A percentile compares a stretch with the other conserved stretches of the same genome.
phyloP scores from a whole-genome alignment of 2,888 invertebrate genomes.

The Andrena trimmerana region DNA sequence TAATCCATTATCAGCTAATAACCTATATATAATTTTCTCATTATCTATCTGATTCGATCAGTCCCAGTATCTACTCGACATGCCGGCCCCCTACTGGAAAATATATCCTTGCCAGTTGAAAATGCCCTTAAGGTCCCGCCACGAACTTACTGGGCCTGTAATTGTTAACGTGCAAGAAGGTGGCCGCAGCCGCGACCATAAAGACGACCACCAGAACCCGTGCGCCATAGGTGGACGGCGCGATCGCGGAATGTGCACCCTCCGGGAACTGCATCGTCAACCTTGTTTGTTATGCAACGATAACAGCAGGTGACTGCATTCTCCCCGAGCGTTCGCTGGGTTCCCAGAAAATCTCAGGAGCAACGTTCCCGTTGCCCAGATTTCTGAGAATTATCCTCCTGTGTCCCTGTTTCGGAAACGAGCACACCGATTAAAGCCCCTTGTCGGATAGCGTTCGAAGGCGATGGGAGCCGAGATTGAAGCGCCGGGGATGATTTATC shows the following conservation, averaged over 20 bases:
- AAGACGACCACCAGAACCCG: slow-evolving; percentile 77
- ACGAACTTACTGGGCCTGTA: slow-evolving; percentile 82
- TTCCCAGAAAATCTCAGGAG: slow-evolving; percentile 40
- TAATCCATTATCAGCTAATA: no score
- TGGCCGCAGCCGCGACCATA: slow-evolving; percentile 81
- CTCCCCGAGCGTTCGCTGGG: slow-evolving; percentile 25
- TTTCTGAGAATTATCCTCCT: slow-evolving; percentile 19
- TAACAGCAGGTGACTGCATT: slow-evolving; percentile 76
- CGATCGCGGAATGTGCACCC: slow-evolving; percentile 59
- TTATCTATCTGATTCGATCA: no score
- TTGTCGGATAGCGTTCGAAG: background rate
- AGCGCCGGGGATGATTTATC: background rate
- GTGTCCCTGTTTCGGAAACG: slow-evolving; percentile 25
- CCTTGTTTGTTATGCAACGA: slow-evolving; percentile 70
- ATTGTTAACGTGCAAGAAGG: slow-evolving; percentile 82
- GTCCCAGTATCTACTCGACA: no score
- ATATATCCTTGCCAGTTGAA: background rate
- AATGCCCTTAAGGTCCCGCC: background rate
- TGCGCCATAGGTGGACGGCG: slow-evolving; percentile 74
- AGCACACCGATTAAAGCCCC: background rate
- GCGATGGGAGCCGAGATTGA: background rate
- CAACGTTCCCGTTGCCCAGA: slow-evolving; percentile 49
- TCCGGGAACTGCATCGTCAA: slow-evolving; percentile 76
- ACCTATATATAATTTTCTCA: no score
- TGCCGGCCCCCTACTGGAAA: no score